Evolutionary conservation across 2,888 invertebrate genomes (phyloP).

Genomic region (Punctoribates punctum): DNA sequence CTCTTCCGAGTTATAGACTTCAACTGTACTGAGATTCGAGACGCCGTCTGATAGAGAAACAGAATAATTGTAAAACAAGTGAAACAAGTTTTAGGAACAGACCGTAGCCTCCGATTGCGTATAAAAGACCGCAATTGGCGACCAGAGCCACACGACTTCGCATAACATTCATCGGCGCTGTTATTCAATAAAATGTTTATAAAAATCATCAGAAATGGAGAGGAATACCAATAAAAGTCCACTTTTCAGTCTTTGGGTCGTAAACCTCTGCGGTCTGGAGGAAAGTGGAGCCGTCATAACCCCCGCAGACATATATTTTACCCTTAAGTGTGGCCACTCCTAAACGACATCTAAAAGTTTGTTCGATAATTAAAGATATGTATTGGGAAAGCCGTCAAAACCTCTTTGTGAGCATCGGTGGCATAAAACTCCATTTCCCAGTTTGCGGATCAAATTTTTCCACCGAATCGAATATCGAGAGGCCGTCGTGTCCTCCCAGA

Average conservation of each 20-base stretch:
- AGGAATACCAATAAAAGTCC: constrained; percentile 45
- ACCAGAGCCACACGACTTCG: constrained; percentile 75
- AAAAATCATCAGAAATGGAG: background rate
- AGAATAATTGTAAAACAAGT: background rate
- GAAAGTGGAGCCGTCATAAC: constrained; percentile 79
- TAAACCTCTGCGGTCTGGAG: constrained; percentile 75
- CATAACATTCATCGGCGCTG: constrained; percentile 73
- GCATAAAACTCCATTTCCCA: constrained; percentile 68
- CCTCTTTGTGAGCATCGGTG: constrained; percentile 73
- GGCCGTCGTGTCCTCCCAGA: constrained; percentile 80
- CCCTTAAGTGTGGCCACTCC: constrained; percentile 77
- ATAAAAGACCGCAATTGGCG: constrained; percentile 76
- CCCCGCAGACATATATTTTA: constrained; percentile 76
- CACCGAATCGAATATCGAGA: constrained; percentile 79
- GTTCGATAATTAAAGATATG: constrained; percentile 59
- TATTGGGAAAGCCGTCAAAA: constrained; percentile 74
- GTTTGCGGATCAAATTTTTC: constrained; percentile 72
- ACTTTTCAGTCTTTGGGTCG: constrained; percentile 67
- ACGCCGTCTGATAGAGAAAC: constrained; percentile 60
- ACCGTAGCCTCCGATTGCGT: constrained; percentile 69
- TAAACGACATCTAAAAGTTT: constrained; percentile 72
- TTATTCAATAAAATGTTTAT: background rate
- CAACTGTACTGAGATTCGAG: constrained; percentile 75
- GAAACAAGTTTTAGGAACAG: background rate
- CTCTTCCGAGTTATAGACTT: constrained; percentile 71